Conservation (phyloP, 2,888 invertebrate genomes). For the Tribolium freemani region DNA sequence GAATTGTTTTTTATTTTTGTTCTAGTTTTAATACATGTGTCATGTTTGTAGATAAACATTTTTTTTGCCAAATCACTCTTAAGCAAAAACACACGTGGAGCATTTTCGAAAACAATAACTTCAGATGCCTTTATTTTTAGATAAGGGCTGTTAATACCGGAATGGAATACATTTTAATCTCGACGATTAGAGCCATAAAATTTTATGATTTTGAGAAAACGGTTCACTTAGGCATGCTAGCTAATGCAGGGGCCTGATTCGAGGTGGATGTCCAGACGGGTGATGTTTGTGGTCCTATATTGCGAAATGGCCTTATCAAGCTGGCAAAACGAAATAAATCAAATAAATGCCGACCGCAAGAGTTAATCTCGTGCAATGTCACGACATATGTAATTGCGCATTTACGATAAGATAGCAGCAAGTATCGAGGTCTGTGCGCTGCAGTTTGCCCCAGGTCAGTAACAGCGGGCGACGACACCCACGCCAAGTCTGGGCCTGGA, state of each 20-base stretch:
- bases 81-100: background rate
- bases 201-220: background rate
- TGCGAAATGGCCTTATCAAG: conserved; percentile 1
- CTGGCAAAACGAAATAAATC: conserved; percentile 27
- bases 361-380: conserved; percentile 55
- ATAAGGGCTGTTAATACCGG: too few species aligned
- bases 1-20: too few species aligned
- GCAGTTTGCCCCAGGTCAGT: conserved; percentile 50
- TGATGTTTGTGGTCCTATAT: background rate
- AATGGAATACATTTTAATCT: background rate
- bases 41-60: background rate
- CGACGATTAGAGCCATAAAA: background rate
- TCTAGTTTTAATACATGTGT: too few species aligned
- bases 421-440: conserved; percentile 46
- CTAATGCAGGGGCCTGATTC: too few species aligned
- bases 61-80: background rate
- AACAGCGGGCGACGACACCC: conserved; percentile 45
- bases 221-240: too few species aligned
- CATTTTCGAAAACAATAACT: background rate
- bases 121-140: background rate
- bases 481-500: conserved; percentile 44
- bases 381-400: conserved; percentile 66
- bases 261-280: background rate
- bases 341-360: conserved; percentile 19
- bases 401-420: conserved; percentile 62